Conservation (phyloP, 23 tunicate genomes). For the Pegea sp. region DNA sequence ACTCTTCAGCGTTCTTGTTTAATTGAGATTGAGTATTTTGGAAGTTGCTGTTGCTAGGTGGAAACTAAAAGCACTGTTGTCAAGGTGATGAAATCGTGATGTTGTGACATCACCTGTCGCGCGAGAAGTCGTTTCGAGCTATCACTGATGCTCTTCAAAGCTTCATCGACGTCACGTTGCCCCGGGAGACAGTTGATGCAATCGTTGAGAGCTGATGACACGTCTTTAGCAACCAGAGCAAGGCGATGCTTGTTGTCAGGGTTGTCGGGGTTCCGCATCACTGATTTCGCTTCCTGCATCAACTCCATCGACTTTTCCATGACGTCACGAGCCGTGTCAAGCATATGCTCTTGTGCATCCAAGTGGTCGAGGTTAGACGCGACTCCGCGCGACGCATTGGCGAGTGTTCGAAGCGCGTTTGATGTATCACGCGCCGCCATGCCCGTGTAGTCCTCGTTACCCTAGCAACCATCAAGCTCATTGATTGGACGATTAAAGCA, state of each 20-base stretch:
- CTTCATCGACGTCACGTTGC: conserved; percentile 86
- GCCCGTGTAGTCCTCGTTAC: conserved; percentile 91
- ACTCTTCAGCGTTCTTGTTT: conserved; percentile 81
- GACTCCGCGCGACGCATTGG: conserved; percentile 79
- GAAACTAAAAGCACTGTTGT: conserved; percentile 23
- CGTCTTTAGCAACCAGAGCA: conserved; percentile 88
- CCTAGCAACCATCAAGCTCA: conserved; percentile 12
- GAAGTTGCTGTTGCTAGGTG: conserved; percentile 52
- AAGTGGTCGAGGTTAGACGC: conserved; percentile 79
- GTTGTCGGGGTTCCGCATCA: conserved; percentile 75
- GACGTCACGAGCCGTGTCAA: conserved; percentile 70
- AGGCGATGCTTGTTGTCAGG: conserved; percentile 73
- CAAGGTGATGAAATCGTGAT: background rate
- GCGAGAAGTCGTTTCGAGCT: conserved; percentile 58
- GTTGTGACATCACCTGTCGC: conserved; percentile 19
- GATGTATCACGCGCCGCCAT: conserved; percentile 92
- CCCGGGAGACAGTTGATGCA: conserved; percentile 96
- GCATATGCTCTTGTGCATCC: conserved; percentile 44
- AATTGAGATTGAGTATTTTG: conserved; percentile 67
- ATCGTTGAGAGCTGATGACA: conserved; percentile 66
- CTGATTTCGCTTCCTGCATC: conserved; percentile 79
- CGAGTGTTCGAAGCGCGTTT: conserved; percentile 60
- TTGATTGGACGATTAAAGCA: background rate
- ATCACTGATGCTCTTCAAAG: conserved; percentile 69
- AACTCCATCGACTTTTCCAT: conserved; percentile 80